Evolutionary conservation across 2,113 vertebrate species (phyloP), one percentile per base, ranked within the genome.

Genomic region (Symphodus melops): DNA sequence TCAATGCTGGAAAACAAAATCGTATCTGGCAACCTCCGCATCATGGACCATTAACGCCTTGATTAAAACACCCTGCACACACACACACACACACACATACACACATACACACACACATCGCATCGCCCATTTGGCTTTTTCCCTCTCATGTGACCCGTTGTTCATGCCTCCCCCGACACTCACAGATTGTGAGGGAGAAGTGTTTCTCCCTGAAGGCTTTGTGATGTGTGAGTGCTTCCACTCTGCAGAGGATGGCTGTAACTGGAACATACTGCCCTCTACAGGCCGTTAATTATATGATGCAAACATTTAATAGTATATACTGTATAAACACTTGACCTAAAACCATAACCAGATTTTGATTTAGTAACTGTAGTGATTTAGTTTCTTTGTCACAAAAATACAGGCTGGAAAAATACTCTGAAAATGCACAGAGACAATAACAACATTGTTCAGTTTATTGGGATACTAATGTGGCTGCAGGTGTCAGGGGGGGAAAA

Each of bases 1-100:
- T 97, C 98, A 39, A 91, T 99, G 86, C 92, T 99, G 88, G 98
- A 99, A 85, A 99, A 99, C 92, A 99, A 99, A 90, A 99, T 99
- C 0, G 98, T 99, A 5, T 99, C 98, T 5, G 98, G 98, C 67
- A 99, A 99, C 83, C 96, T 99, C 41, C 96, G 98, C 76, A 99
- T 99, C 91, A 92, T 99, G 91, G 98, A 99, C 92, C 98, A 99
- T 92, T 99, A 93, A 97, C 19, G 61, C 70, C 76, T 84, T 79
- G 20, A 17, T 39, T 20, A 56, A 14, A 7, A 9, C 16, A 23
- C n/a, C 20, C 5, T 14, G 6, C 28, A 13, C 41, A 44, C 23
- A 36, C 49, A 42, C 20, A 49, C 39, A 2, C 58, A 11, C n/a
- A 41, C 60, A 20, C 33, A 44, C 9, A 44, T 41, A 20, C 37